Conservation (phyloP, 2,888 invertebrate species). For the Nebria salina region DNA sequence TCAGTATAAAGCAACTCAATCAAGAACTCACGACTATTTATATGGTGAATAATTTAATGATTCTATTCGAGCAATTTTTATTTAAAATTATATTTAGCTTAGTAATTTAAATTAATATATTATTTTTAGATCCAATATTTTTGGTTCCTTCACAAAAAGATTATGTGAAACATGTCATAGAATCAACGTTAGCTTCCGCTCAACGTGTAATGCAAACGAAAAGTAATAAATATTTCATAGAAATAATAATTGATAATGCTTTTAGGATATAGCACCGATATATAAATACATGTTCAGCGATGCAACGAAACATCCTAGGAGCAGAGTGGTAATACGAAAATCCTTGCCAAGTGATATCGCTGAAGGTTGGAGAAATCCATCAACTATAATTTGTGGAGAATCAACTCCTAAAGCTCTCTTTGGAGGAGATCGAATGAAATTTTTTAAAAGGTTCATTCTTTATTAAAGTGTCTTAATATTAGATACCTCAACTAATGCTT, state of each 20-base stretch:
- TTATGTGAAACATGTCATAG: conserved; percentile 66
- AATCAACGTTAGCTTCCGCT: conserved; percentile 66
- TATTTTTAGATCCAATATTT: conserved; percentile 66
- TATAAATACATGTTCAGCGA: conserved; percentile 72
- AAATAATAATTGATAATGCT: conserved; percentile 25
- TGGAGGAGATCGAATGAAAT: conserved; percentile 51
- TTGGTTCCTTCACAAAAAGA: conserved; percentile 69
- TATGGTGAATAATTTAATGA: not conserved
- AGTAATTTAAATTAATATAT: conserved; percentile 3
- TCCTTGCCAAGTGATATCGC: conserved; percentile 39
- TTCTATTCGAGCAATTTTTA: not conserved
- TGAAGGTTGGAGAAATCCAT: conserved; percentile 12
- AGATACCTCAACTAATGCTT: conserved; percentile 47
- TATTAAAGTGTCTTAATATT: conserved; percentile 46
- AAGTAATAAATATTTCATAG: conserved; percentile 22
- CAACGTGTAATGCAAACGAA: conserved; percentile 62
- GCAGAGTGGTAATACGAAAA: conserved; percentile 62
- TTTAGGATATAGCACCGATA: conserved; percentile 66
- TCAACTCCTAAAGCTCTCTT: conserved; percentile 56
- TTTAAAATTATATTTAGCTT: not conserved
- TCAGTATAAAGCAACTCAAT: not conserved
- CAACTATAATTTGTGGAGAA: conserved; percentile 56
- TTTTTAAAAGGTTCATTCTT: conserved; percentile 47
- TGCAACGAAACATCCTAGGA: conserved; percentile 63
- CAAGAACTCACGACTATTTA: conserved; percentile 7